These are phyloP conservation scores for Tromatobia lineatoria DNA, from an alignment of 2,888 invertebrate species.

Conservation along the genomic window DNA sequence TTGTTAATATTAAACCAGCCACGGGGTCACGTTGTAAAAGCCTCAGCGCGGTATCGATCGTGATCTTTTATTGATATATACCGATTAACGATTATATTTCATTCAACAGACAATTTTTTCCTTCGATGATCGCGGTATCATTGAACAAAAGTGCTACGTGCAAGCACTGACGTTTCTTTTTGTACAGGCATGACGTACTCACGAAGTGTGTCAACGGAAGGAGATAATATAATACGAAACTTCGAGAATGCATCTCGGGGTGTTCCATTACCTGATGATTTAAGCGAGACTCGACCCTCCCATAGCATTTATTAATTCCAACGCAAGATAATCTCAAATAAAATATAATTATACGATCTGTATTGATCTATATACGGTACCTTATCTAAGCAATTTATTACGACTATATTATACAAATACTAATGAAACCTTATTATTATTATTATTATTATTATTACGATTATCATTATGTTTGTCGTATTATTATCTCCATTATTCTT, in stretches of 20 bases:
- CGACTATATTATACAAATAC: conserved; percentile 63
- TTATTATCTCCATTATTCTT: conserved; percentile 68
- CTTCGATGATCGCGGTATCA: conserved; percentile 32
- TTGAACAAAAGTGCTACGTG: conserved; percentile 7
- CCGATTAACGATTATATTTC: conserved; percentile 19
- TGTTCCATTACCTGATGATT: conserved; percentile 38
- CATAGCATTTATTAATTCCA: conserved; percentile 35
- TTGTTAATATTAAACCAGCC: conserved; percentile 32
- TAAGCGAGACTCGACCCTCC: conserved; percentile 30
- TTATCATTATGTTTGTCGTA: conserved; percentile 66
- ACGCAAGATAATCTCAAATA: conserved; percentile 52
- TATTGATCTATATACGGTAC: conserved; percentile 53
- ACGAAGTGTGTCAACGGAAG: neutral
- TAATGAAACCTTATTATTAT: conserved; percentile 42
- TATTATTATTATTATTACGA: conserved; percentile 55
- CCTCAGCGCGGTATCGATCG: conserved; percentile 22
- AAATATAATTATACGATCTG: conserved; percentile 53
- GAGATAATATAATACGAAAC: conserved; percentile 38
- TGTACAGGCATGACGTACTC: conserved; percentile 30
- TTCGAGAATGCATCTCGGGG: conserved; percentile 22
- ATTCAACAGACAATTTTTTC: conserved; percentile 13
- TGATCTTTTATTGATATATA: conserved; percentile 32
- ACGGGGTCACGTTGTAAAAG: conserved; percentile 19
- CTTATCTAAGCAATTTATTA: conserved; percentile 63
- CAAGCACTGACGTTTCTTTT: conserved; percentile 23